Evolutionary conservation across 2,797 vertebrate genomes (phyloP).

Genomic region (Enteromius fasciolatus): DNA sequence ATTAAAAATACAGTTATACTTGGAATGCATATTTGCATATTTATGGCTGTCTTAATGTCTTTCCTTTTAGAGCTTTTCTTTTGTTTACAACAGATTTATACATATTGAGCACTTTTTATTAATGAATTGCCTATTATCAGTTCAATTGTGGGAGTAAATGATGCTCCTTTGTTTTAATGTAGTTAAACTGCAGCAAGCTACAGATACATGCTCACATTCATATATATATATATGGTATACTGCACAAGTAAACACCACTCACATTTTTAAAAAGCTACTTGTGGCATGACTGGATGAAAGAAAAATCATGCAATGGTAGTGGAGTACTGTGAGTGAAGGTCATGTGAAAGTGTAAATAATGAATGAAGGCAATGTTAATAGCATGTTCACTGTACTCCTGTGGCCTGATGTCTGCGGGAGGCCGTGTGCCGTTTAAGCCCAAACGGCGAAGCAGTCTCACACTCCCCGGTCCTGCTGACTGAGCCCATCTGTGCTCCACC

Average conservation of each 20-base stretch:
- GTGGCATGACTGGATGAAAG: background rate
- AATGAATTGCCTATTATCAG: background rate
- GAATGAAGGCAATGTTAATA: conserved; percentile 16
- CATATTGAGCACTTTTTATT: background rate
- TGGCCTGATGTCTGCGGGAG: conserved; percentile 3
- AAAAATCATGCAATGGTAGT: background rate
- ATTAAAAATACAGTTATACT: background rate
- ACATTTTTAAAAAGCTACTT: background rate
- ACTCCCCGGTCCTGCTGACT: conserved; percentile 56
- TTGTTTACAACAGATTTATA: background rate
- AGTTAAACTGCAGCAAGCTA: background rate
- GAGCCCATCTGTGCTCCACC: conserved; percentile 57
- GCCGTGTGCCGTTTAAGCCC: conserved; percentile 50
- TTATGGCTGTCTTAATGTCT: no score
- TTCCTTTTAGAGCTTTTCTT: background rate
- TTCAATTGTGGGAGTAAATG: background rate
- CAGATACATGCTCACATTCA: background rate
- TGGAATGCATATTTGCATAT: background rate
- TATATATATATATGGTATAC: background rate
- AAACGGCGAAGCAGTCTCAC: conserved; percentile 55
- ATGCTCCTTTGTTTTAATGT: background rate
- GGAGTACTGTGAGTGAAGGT: background rate
- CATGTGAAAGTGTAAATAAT: conserved; percentile 4
- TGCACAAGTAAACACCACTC: background rate
- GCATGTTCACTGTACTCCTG: conserved; percentile 29